A percentile compares a stretch with the other conserved stretches of the same genome.
Conservation (phyloP, 1,140 invertebrate species). For the Papilio machaon region DNA sequence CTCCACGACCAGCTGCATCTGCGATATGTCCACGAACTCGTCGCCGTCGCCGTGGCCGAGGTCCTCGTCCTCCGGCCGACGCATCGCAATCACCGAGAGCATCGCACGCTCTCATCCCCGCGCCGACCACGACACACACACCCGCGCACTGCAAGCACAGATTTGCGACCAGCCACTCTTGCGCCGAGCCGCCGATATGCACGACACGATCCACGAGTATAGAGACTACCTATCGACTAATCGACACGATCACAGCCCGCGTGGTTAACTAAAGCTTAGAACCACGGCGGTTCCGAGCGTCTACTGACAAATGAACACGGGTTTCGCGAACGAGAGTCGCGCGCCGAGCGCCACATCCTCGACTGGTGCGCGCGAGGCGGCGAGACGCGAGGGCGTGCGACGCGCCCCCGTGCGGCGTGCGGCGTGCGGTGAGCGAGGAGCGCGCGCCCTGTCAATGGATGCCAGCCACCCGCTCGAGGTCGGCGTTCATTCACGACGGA, state of each 20-base stretch:
- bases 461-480: conserved; percentile 73
- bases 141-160: conserved; percentile 47
- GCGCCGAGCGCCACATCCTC: conserved; percentile 75
- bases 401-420: conserved; percentile 68
- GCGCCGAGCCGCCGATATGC: neutral
- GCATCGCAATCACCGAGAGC: conserved; percentile 80
- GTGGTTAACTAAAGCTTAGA: conserved; percentile 57
- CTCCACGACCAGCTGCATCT: conserved; percentile 83
- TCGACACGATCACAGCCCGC: conserved; percentile 77
- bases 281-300: conserved; percentile 57
- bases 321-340: conserved; percentile 73
- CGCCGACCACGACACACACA: conserved; percentile 59
- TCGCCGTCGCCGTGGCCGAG: conserved; percentile 76
- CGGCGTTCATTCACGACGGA: conserved; percentile 80
- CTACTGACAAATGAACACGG: conserved; percentile 80
- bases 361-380: conserved; percentile 70
- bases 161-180: conserved; percentile 40
- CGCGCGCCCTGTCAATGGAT: conserved; percentile 76
- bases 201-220: conserved; percentile 38
- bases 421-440: conserved; percentile 53
- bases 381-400: conserved; percentile 64
- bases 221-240: conserved; percentile 56
- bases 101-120: conserved; percentile 79
- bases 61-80: conserved; percentile 80
- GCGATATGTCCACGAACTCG: conserved; percentile 85